Evolutionary conservation across 2,888 invertebrate species (phyloP).

Genomic region (Drepanosiphum platanoidis): DNA sequence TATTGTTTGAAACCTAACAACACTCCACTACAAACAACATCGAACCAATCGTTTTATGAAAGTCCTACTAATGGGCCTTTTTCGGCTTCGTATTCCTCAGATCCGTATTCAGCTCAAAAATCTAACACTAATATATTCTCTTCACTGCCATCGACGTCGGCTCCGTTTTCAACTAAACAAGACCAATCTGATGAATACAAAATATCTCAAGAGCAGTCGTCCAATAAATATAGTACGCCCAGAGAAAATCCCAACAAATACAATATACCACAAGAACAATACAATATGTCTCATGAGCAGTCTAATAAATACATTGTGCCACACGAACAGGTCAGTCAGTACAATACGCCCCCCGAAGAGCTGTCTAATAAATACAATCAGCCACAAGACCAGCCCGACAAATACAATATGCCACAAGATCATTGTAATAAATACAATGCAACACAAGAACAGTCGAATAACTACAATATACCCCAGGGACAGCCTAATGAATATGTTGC

Average conservation of each 20-base stretch:
- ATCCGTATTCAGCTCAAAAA: conserved; percentile 50
- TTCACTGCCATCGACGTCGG: conserved; percentile 8
- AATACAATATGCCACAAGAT: conserved; percentile 10
- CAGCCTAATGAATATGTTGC: neutral
- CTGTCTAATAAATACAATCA: neutral
- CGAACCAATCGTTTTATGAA: conserved; percentile 21
- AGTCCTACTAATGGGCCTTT: neutral
- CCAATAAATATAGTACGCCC: neutral
- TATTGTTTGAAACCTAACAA: conserved; percentile 30
- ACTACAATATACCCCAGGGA: neutral
- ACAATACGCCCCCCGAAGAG: neutral
- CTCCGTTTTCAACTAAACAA: neutral
- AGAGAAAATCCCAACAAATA: conserved; percentile 5
- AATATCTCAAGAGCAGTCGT: neutral
- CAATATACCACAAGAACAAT: conserved; percentile 2
- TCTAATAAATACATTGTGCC: neutral
- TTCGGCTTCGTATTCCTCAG: conserved; percentile 21
- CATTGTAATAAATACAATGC: neutral
- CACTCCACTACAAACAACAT: conserved; percentile 4
- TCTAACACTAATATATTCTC: conserved; percentile 3
- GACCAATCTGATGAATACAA: conserved; percentile 4
- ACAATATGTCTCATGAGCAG: neutral
- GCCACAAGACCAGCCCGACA: neutral
- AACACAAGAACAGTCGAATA: conserved; percentile 1
- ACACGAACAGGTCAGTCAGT: neutral